phyloP scores from a whole-genome alignment of 2,113 vertebrate genomes.

The Nanorana parkeri region DNA sequence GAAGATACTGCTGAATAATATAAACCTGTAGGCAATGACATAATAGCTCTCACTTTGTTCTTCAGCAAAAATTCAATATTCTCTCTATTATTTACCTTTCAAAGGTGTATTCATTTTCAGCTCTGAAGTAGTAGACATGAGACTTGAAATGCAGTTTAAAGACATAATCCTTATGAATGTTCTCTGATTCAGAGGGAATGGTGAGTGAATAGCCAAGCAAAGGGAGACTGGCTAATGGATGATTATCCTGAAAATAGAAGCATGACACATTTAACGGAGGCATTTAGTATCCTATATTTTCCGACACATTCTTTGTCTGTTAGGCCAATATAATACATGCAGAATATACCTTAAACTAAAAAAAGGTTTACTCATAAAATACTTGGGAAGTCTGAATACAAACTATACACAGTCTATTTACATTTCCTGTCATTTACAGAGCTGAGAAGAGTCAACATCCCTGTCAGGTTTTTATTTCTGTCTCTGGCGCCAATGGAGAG shows the following conservation, averaged over 20 bases:
- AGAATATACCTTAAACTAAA: too few relatives aligned
- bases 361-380: too few relatives aligned
- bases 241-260: slow-evolving; percentile 82
- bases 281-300: neutral
- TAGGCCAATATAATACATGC: too few relatives aligned
- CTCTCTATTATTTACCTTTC: slow-evolving; percentile 79
- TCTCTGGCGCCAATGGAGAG: too few relatives aligned
- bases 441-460: too few relatives aligned
- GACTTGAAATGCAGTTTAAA: slow-evolving; percentile 99
- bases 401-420: too few relatives aligned
- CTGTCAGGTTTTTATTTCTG: too few relatives aligned
- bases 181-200: slow-evolving; percentile 89
- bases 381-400: too few relatives aligned
- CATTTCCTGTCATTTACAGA: too few relatives aligned
- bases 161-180: slow-evolving; percentile 97
- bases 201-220: slow-evolving; percentile 94
- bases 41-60: neutral
- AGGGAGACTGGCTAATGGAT: slow-evolving; percentile 95
- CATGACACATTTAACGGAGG: neutral
- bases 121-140: slow-evolving; percentile 97
- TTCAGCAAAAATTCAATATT: neutral
- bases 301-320: too few relatives aligned
- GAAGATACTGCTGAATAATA: neutral
- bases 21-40: neutral
- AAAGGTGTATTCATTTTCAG: slow-evolving; percentile 95